Evolutionary conservation across 2,797 vertebrate species (phyloP).

Genomic region (Diplodus sargus): DNA sequence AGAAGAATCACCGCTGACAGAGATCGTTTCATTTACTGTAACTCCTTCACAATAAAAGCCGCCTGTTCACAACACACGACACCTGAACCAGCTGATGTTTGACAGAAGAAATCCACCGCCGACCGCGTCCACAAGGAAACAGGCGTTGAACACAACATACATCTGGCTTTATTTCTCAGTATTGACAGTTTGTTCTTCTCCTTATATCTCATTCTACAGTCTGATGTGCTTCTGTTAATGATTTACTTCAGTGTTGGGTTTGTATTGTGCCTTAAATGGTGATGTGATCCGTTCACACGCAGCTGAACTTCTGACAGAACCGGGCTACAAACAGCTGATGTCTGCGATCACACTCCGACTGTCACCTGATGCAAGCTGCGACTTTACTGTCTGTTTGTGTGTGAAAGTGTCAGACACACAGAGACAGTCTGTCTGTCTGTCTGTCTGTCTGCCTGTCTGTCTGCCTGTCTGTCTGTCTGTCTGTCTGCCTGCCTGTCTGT

Average conservation of each 20-base stretch:
- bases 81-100: no score
- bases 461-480: background rate
- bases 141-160: no score
- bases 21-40: no score
- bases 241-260: background rate
- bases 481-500: no score
- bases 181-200: background rate
- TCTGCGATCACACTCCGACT: slow-evolving; percentile 17
- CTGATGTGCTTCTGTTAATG: background rate
- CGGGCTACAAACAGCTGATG: slow-evolving; percentile 18
- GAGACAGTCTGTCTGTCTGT: background rate
- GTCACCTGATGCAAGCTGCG: slow-evolving; percentile 31
- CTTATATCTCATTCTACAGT: background rate
- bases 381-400: slow-evolving; percentile 18
- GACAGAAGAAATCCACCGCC: no score
- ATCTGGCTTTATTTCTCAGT: background rate
- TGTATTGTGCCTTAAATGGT: background rate
- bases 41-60: no score
- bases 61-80: no score
- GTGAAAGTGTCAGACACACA: slow-evolving; percentile 3
- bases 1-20: no score
- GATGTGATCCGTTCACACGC: background rate
- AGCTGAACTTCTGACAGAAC: background rate
- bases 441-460: no score
- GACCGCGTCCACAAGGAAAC: no score